Evolutionary conservation across 1,140 invertebrate genomes (phyloP).

Genomic region (Halyomorpha halys): DNA sequence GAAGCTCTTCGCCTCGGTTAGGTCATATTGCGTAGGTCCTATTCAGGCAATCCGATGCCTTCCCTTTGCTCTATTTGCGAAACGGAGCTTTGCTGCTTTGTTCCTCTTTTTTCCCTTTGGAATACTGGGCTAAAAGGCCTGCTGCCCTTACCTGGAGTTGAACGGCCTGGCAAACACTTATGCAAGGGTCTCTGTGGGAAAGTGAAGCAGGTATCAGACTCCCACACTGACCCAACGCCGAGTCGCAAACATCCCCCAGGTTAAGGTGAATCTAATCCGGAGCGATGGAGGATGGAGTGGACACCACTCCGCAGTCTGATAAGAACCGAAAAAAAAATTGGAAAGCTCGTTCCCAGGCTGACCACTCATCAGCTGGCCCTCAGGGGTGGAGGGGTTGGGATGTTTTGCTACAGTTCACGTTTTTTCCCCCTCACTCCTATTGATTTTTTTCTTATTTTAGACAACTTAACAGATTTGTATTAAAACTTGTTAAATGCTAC

Average conservation of each 20-base stretch:
- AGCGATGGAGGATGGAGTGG: not conserved
- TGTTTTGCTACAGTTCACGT: no score
- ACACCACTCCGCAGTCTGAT: not conserved
- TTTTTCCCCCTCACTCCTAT: no score
- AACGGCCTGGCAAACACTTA: conserved; percentile 8
- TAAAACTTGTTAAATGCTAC: no score
- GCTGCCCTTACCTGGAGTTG: not conserved
- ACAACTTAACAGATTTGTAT: no score
- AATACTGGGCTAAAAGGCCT: not conserved
- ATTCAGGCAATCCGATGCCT: conserved; percentile 2
- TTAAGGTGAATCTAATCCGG: not conserved
- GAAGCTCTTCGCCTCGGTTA: no score
- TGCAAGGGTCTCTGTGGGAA: conserved; percentile 7
- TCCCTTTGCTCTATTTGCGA: conserved; percentile 5
- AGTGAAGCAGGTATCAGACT: not conserved
- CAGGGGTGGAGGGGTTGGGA: no score
- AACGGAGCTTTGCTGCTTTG: conserved; percentile 8
- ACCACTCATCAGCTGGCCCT: not conserved
- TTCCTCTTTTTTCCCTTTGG: conserved; percentile 6
- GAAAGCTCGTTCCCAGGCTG: not conserved
- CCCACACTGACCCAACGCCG: not conserved
- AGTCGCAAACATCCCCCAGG: not conserved
- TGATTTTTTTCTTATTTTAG: no score
- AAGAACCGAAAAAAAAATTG: not conserved
- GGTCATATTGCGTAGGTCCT: no score